A percentile compares a stretch with the other conserved stretches of the same genome.
Conservation (phyloP, 2,888 invertebrate genomes). For the Apotomis capreana region DNA sequence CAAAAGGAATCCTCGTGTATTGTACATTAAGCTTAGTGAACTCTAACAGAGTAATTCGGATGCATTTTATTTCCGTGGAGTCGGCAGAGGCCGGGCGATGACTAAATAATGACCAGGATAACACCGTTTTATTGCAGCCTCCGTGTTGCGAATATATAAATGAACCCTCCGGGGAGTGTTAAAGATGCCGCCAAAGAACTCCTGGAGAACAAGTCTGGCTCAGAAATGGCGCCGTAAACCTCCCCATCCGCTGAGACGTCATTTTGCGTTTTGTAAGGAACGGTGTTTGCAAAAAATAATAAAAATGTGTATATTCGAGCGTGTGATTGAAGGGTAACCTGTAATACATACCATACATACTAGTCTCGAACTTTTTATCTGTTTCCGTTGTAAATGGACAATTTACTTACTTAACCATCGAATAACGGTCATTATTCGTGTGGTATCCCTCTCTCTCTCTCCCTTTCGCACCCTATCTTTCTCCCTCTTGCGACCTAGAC, state of each 20-base stretch:
- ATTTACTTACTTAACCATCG: no score
- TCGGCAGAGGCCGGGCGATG: constrained; percentile 73
- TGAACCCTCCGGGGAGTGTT: constrained; percentile 81
- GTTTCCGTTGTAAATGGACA: no score
- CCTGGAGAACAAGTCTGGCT: constrained; percentile 78
- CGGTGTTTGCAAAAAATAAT: constrained; percentile 67
- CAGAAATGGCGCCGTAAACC: constrained; percentile 79
- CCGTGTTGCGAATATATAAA: constrained; percentile 83
- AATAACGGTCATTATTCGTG: no score
- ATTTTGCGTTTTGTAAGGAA: constrained; percentile 69
- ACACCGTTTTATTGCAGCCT: constrained; percentile 82
- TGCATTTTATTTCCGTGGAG: constrained; percentile 75
- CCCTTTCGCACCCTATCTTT: no score
- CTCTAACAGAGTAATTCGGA: constrained; percentile 61
- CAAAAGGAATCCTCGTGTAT: constrained; percentile 24
- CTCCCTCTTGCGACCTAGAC: no score
- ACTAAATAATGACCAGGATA: constrained; percentile 83
- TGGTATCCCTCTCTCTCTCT: no score
- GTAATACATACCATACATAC: background rate
- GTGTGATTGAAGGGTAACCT: constrained; percentile 12
- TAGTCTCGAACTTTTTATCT: no score
- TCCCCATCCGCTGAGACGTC: constrained; percentile 75
- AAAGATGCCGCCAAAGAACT: constrained; percentile 81
- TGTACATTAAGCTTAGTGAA: constrained; percentile 32
- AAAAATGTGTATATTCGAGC: constrained; percentile 54